A percentile compares a stretch with the other conserved stretches of the same genome.
Conservation (phyloP, 2,888 invertebrate genomes). For the Lasioglossum figueresi region DNA sequence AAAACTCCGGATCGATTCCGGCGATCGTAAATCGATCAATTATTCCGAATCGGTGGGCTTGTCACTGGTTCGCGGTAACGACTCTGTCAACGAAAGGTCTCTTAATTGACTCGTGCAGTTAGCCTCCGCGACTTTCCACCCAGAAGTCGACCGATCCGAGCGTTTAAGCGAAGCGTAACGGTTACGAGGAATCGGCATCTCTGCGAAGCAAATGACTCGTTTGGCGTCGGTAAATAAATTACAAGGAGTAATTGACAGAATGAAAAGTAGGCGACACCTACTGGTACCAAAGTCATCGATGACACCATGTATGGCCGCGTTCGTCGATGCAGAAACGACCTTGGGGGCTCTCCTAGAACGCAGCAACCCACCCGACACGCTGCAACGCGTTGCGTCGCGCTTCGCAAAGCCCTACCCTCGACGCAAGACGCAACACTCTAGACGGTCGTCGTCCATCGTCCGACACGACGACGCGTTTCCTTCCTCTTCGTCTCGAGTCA, state of each 20-base stretch:
- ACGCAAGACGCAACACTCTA: neutral
- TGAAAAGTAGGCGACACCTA: slow-evolving; percentile 68
- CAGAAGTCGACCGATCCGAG: neutral
- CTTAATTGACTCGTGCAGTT: neutral
- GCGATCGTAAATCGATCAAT: slow-evolving; percentile 17
- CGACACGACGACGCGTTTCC: slow-evolving; percentile 19
- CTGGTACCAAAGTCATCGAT: slow-evolving; percentile 54
- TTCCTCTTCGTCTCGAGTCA: slow-evolving; percentile 43
- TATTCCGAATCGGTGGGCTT: neutral
- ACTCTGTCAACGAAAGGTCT: slow-evolving; percentile 2
- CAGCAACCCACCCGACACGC: slow-evolving; percentile 52
- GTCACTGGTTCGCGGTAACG: neutral
- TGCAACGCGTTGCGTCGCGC: neutral
- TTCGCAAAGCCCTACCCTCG: neutral
- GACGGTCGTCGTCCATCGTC: neutral
- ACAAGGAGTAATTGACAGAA: slow-evolving; percentile 46
- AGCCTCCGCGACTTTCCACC: neutral
- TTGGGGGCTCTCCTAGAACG: slow-evolving; percentile 66
- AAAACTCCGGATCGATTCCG: neutral
- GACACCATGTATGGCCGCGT: slow-evolving; percentile 77
- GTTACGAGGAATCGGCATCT: neutral
- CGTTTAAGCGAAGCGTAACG: neutral
- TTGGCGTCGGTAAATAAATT: slow-evolving; percentile 23
- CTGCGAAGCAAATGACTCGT: slow-evolving; percentile 14
- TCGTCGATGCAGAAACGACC: slow-evolving; percentile 67